Evolutionary conservation across 2,888 invertebrate species (phyloP), one percentile per base, ranked within the genome.

Genomic region (Drosophila colorata): DNA sequence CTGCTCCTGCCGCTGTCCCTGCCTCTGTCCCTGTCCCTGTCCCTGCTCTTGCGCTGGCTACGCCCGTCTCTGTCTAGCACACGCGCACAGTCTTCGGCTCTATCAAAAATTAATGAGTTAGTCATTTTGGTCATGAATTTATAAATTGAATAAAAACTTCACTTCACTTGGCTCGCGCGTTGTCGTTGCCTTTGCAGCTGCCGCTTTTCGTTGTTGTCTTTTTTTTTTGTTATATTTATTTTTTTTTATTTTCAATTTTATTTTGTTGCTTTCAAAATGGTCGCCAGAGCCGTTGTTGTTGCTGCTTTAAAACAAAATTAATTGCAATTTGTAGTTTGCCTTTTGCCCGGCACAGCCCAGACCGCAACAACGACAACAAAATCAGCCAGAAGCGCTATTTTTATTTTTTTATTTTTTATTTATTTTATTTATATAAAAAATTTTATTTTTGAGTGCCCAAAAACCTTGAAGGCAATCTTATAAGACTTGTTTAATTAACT

Each of bases 91-190:
- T 9, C 43, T 52, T 48, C 69, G 55, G 75, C 74, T 67, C 74
- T 83, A 87, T 88, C 86, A 83, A 88, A 83, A 83, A 83, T 83
- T 83, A 83, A 83, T 83, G 88, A 83, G 83, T 83, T 87, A 83
- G 83, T 83, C 83, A 88, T 83, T 83, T 83, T 86, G 83, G 63
- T 83, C 88, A 83, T 83, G 88, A 83, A 83, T 87, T 83, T 83
- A 79, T 83, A 83, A 83, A 87, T 86, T 83, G 86, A 80, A 86
- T 88, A 86, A 83, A 80, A 83, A 88, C 74, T 87, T 85, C 56
- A 87, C 55, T 79, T 85, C 75, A 74, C 71, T 78, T 69, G 53
- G 69, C 69, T 59, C 49, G 49, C 33, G 55, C 33, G 28, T 49
- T 46, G 44, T n/a, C 25, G 51, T 18, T 38, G 66, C 38, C 52